Conservation (phyloP, 2,797 vertebrate genomes). For the Morus bassanus region DNA sequence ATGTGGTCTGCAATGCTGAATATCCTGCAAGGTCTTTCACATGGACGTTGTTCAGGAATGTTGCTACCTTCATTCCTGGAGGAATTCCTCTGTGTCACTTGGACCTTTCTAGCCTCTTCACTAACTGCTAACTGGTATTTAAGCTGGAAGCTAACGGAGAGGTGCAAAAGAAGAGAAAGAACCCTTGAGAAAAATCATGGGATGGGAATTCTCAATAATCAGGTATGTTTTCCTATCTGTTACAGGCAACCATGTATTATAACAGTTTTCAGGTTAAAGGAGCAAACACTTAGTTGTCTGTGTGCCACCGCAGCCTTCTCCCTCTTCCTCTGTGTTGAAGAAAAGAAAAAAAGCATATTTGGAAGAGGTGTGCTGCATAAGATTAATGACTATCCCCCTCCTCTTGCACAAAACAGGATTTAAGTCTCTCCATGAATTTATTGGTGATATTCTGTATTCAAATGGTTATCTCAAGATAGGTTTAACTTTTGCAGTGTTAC, state of each 20-base stretch:
- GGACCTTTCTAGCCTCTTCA: not conserved
- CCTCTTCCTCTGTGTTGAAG: not conserved
- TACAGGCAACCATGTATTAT: not conserved
- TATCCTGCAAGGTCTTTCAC: not conserved
- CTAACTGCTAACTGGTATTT: not conserved
- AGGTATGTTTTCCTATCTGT: not conserved
- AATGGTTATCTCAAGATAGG: not conserved
- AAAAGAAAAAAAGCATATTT: not conserved
- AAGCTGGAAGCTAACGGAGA: not conserved
- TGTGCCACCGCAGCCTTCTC: not conserved
- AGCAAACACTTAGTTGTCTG: not conserved
- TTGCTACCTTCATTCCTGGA: not conserved
- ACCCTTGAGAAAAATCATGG: not conserved
- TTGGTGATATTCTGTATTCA: not conserved
- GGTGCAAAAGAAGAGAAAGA: not conserved
- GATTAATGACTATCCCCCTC: not conserved
- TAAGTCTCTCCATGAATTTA: not conserved
- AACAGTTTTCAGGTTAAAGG: not conserved
- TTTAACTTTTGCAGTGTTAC: not conserved
- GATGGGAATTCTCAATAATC: not conserved
- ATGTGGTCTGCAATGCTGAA: not conserved
- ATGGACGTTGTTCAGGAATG: not conserved
- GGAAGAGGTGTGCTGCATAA: not conserved
- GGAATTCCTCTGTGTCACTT: not conserved
- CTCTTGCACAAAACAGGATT: not conserved